Percentiles rank a stretch among this genome's conserved stretches.
Evolutionary conservation across 2,888 invertebrate species (phyloP).

Genomic region (Macaria liturata): DNA sequence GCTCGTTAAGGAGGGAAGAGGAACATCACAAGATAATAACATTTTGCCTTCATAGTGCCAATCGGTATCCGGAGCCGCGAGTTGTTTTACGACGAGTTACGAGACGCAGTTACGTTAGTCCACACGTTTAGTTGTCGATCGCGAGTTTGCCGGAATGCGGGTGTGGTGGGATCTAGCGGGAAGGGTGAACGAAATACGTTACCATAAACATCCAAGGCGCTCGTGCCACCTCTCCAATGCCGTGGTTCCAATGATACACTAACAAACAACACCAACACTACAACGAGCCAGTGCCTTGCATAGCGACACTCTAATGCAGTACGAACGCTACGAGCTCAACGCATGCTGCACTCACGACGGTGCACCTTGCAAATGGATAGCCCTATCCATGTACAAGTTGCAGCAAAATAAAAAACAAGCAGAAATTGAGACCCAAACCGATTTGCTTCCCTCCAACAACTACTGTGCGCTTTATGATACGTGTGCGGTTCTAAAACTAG

Average conservation of each 20-base stretch:
- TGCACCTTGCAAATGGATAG: conserved; percentile 76
- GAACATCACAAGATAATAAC: conserved; percentile 48
- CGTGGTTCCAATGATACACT: conserved; percentile 77
- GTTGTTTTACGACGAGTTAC: conserved; percentile 44
- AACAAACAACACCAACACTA: conserved; percentile 81
- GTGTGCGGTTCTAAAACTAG: conserved; percentile 73
- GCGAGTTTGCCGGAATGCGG: conserved; percentile 63
- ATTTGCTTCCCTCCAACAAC: conserved; percentile 78
- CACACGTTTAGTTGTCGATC: conserved; percentile 68
- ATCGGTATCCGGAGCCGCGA: conserved; percentile 64
- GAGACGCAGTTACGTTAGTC: conserved; percentile 68
- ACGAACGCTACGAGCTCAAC: conserved; percentile 80
- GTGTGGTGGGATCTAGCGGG: conserved; percentile 71
- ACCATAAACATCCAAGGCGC: conserved; percentile 77
- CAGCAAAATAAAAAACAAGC: conserved; percentile 65
- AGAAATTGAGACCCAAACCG: conserved; percentile 73
- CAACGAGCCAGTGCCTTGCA: conserved; percentile 76
- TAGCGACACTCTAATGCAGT: conserved; percentile 78
- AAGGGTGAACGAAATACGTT: conserved; percentile 75
- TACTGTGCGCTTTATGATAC: conserved; percentile 77
- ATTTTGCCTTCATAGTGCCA: conserved; percentile 79
- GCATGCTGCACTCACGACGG: conserved; percentile 77
- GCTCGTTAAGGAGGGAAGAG: conserved; percentile 67
- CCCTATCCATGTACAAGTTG: conserved; percentile 73
- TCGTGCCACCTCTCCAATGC: conserved; percentile 82